Conservation (phyloP, 1,140 invertebrate species). For the Conopomorpha cramerella region DNA sequence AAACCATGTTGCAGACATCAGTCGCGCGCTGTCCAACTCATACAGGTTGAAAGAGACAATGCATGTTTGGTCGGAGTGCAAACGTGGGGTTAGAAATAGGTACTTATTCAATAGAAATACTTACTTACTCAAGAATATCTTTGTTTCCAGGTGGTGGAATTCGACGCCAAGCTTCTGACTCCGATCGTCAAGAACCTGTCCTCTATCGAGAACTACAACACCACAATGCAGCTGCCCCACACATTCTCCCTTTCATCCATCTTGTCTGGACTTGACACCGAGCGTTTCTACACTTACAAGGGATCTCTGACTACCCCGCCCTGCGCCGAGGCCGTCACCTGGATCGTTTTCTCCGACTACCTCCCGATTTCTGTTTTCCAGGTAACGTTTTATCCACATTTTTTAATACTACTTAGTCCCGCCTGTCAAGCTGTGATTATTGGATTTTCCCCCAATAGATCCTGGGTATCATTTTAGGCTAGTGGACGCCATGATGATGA, state of each 20-base stretch:
- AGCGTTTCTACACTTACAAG: slow-evolving; percentile 81
- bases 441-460: not conserved
- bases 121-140: no score
- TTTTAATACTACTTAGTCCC: not conserved
- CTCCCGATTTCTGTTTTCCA: slow-evolving; percentile 80
- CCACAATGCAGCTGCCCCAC: slow-evolving; percentile 58
- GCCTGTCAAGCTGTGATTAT: not conserved
- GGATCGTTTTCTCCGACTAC: slow-evolving; percentile 86
- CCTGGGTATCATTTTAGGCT: not conserved
- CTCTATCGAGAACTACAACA: slow-evolving; percentile 61
- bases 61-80: no score
- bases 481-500: not conserved
- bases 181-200: slow-evolving; percentile 64
- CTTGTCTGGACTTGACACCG: slow-evolving; percentile 39
- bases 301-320: slow-evolving; percentile 95
- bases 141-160: slow-evolving; percentile 43
- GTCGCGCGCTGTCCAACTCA: no score
- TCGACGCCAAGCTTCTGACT: slow-evolving; percentile 59
- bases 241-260: slow-evolving; percentile 65
- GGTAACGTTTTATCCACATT: slow-evolving; percentile 47
- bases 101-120: slow-evolving; percentile 1
- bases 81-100: no score
- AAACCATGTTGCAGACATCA: not conserved
- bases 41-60: no score
- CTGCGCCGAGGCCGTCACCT: slow-evolving; percentile 87